These are phyloP conservation scores for Aricia artaxerxes DNA, from an alignment of 2,888 invertebrate species.

Conservation along the genomic window DNA sequence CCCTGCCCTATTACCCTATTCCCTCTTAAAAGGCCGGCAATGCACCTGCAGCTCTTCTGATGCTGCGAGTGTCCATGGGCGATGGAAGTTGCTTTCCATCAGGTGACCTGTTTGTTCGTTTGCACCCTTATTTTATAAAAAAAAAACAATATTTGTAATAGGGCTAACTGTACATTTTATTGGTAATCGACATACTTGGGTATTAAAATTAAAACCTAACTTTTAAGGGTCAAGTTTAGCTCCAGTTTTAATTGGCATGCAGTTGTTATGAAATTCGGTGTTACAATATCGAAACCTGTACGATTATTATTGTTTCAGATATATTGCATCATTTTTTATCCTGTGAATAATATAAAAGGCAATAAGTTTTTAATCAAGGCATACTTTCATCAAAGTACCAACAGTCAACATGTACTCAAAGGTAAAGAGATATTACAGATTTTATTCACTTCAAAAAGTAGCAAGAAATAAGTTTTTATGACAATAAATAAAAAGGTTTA, in stretches of 20 bases:
- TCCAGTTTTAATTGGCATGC: conserved; percentile 10
- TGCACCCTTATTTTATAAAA: too few relatives aligned
- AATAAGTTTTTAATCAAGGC: conserved; percentile 2
- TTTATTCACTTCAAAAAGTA: not conserved
- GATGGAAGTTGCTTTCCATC: too few relatives aligned
- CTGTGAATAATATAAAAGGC: conserved; percentile 7
- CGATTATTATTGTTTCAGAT: not conserved
- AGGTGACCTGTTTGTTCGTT: too few relatives aligned
- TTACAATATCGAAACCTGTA: conserved; percentile 1
- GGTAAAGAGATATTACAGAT: not conserved
- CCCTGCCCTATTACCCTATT: too few relatives aligned
- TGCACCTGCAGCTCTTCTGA: too few relatives aligned
- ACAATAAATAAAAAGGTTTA: not conserved
- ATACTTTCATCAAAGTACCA: conserved; percentile 1
- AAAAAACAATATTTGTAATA: not conserved
- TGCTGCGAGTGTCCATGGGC: too few relatives aligned
- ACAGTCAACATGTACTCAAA: conserved; percentile 11
- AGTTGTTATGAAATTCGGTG: not conserved
- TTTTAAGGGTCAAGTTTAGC: not conserved
- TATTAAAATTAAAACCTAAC: not conserved
- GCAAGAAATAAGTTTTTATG: not conserved
- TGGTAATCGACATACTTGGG: not conserved
- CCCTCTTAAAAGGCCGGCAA: too few relatives aligned
- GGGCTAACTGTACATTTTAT: not conserved
- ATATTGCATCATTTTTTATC: not conserved